phyloP scores from a whole-genome alignment of 2,113 vertebrate species.

The Cottus gobio region DNA sequence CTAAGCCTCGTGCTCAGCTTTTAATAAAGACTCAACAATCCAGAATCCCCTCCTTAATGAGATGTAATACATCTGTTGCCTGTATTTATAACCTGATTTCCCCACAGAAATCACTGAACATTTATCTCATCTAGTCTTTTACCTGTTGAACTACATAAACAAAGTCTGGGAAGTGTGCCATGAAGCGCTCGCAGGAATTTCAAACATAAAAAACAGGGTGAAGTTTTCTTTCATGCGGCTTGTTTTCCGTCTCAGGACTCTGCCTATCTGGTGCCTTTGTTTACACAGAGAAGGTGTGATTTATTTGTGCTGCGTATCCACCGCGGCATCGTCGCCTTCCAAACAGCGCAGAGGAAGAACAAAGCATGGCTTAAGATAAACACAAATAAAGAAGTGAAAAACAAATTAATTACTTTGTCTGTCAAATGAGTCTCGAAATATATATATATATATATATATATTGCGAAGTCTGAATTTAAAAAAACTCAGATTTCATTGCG shows the following conservation, averaged over 20 bases:
- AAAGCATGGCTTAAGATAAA: conserved; percentile 39
- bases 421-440: conserved; percentile 40
- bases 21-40: conserved; percentile 26
- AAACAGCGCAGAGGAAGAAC: conserved; percentile 30
- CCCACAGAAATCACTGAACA: conserved; percentile 33
- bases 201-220: conserved; percentile 32
- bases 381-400: conserved; percentile 5
- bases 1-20: conserved; percentile 20
- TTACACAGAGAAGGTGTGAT: conserved; percentile 40
- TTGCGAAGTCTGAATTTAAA: conserved; percentile 45
- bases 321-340: conserved; percentile 32
- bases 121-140: conserved; percentile 33
- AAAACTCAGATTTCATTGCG: conserved; percentile 20
- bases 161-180: conserved; percentile 37
- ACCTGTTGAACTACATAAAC: conserved; percentile 47
- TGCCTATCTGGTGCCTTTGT: conserved; percentile 47
- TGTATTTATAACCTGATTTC: conserved; percentile 47
- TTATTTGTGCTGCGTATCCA: conserved; percentile 49
- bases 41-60: conserved; percentile 11
- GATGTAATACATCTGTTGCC: conserved; percentile 23
- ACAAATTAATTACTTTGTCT: conserved; percentile 44
- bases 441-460: neutral
- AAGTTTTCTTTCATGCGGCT: conserved; percentile 54
- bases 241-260: conserved; percentile 49
- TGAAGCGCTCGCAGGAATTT: conserved; percentile 47